Evolutionary conservation across 2,888 invertebrate species (phyloP), one percentile per base, ranked within the genome.

Genomic region (Sphecodes monilicornis): DNA sequence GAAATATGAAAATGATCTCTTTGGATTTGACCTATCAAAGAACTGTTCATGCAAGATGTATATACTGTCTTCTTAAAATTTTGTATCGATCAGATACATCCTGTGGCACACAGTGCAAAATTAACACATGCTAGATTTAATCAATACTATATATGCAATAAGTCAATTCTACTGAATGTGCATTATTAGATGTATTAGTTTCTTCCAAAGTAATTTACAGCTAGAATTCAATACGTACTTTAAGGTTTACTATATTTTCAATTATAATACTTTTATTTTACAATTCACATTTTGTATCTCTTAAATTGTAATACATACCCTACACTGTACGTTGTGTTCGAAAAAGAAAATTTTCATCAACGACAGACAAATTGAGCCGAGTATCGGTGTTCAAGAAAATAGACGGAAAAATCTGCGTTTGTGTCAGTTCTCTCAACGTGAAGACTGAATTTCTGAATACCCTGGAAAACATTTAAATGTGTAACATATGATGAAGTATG

Each of bases 1-100:
- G 90, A 90, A 91, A 84, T 91, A 89, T 90, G 89, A 90, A 90
- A 90, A 88, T 90, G 87, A 82, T 78, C 26, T 80, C 76, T 80
- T 76, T 64, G 57, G 32, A 78, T 78, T 81, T 78, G 78, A 32
- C 73, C 39, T 64, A 39, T 79, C 60, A 60, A 80, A 43, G 54
- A 50, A 70, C 68, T 22, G 64, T 82, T 69, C 22, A 64, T 39
- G 13, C 39, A 39, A 68, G 39, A 68, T 68, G 22, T 57, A 69
- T 8, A 69, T 76, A 84, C 39, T 80, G 18, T 85, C 29, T 71
- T 77, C n/a, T 41, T 46, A 22, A 43, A 73, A 77, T 50, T 50
- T 72, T 36, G 18, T 41, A 85, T 80, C 36, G 29, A 57, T 77
- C 72, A 57, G 29, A 73, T 43, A 50, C 36, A 68, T 26, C 74